Conservation (phyloP, 2,797 vertebrate genomes). For the Moxostoma hubbsi region DNA sequence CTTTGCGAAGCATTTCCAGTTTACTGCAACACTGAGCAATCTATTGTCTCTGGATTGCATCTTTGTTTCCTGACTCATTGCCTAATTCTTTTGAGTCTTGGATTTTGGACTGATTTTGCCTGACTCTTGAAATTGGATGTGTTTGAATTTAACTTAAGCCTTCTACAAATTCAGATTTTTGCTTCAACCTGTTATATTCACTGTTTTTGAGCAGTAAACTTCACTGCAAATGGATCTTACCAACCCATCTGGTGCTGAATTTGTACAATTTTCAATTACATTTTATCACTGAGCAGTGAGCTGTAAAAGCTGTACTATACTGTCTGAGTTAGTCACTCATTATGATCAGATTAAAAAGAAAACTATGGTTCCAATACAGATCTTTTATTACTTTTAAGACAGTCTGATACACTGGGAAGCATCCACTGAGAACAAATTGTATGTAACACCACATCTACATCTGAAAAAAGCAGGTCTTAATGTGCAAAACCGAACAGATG, state of each 20-base stretch:
- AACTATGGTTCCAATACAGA: not conserved
- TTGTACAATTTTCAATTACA: not conserved
- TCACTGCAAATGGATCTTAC: not conserved
- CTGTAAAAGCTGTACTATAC: not conserved
- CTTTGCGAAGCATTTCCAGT: not conserved
- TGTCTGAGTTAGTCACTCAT: not conserved
- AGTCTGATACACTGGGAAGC: not conserved
- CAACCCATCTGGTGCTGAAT: not conserved
- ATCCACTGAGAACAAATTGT: not conserved
- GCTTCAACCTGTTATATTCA: not conserved
- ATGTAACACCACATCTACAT: not conserved
- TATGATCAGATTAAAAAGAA: not conserved
- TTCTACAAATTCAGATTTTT: not conserved
- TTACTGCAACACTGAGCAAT: not conserved
- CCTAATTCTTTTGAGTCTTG: too few species aligned
- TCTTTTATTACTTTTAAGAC: not conserved
- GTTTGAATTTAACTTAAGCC: not conserved
- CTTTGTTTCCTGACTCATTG: not conserved
- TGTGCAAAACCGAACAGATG: not conserved
- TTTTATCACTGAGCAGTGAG: not conserved
- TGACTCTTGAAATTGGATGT: not conserved
- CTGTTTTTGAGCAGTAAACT: not conserved
- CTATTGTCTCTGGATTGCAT: not conserved
- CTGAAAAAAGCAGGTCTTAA: constrained; percentile 28
- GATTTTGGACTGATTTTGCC: too few species aligned